Percentiles rank a stretch among this genome's conserved stretches.
Evolutionary conservation across 1,140 invertebrate genomes (phyloP).

Genomic region (Octopus sinensis): DNA sequence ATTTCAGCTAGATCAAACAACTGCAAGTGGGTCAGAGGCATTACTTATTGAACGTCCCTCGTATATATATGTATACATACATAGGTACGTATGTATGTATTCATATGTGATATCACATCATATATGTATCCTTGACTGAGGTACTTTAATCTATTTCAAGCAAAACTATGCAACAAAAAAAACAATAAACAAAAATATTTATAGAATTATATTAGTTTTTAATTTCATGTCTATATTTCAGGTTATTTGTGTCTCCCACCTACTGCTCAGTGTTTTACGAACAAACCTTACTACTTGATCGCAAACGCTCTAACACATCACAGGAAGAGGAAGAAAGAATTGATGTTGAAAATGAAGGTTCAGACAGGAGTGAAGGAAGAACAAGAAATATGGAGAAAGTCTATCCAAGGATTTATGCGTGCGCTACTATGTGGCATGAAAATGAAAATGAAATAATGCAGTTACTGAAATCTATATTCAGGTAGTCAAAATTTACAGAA

Average conservation of each 20-base stretch:
- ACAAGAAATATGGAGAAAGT: slow-evolving; percentile 22
- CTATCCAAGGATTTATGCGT: slow-evolving; percentile 42
- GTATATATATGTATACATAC: too few relatives aligned
- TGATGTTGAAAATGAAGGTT: not conserved
- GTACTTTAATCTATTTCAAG: too few relatives aligned
- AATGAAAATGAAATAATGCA: slow-evolving; percentile 47
- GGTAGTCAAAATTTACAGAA: slow-evolving; percentile 20
- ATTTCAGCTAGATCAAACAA: too few relatives aligned
- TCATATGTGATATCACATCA: too few relatives aligned
- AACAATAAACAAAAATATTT: too few relatives aligned
- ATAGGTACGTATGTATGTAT: too few relatives aligned
- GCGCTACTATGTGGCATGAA: slow-evolving; percentile 48
- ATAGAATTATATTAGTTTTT: too few relatives aligned
- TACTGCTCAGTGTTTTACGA: slow-evolving; percentile 88
- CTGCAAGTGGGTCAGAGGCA: too few relatives aligned
- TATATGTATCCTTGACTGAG: too few relatives aligned
- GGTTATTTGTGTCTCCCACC: slow-evolving; percentile 87
- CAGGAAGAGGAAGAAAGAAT: not conserved
- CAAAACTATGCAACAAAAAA: too few relatives aligned
- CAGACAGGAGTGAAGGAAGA: slow-evolving; percentile 8
- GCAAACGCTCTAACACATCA: slow-evolving; percentile 78
- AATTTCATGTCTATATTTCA: slow-evolving; percentile 26
- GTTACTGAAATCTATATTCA: slow-evolving; percentile 63
- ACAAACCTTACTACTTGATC: slow-evolving; percentile 89
- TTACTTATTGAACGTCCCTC: too few relatives aligned